Base-by-base conservation (phyloP, 1,140 invertebrate species). In the Eulimnadia texana region DNA sequence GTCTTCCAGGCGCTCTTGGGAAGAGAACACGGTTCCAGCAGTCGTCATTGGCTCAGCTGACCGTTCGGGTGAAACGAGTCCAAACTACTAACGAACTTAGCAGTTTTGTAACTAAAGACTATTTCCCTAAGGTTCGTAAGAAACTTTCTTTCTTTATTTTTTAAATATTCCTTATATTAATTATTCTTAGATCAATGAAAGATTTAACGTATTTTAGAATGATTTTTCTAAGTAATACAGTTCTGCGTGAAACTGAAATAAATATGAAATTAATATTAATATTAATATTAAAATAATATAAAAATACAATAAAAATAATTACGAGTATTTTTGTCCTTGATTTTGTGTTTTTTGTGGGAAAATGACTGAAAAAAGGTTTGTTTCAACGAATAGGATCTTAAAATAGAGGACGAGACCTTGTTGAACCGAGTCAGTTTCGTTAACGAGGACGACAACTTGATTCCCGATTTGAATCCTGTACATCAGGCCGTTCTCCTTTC, bases 1-100 rank as follows among this genome's bases (percentile, higher is more conserved):
- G 19, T 50, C 58, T 65, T 58, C 61, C 71, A 80, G 88, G 89
- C 64, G 76, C 83, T 16, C 71, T 96, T 53, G 93, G 93, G 9
- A 91, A 90, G 72, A 77, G 93, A 62, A 97, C 93, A 19, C 86
- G 84, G 69, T 93, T 82, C 72, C 93, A 98, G 72, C 75, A 84
- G 66, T 81, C 84, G 57, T 78, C 84, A 49, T 73, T 90, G 23
- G 80, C 93, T 0, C 93, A 96, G 69, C 73, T 97, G 33, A 80
- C 84, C 20, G 70, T 96, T 0, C 76, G 80, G 63, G 75, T 89
- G 10, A 72, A 74, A 20, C 74, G 78, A 68, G 66, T 75, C 60
- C 50, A 67, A 53, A 68, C 71, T 66, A 63, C 67, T 63, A 62
- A 64, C 25, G 64, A 61, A 50, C 64, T 68, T 27, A 67, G 61